Base-by-base conservation (phyloP, 2,888 invertebrate genomes). In the Stenoptilia bipunctidactyla region DNA sequence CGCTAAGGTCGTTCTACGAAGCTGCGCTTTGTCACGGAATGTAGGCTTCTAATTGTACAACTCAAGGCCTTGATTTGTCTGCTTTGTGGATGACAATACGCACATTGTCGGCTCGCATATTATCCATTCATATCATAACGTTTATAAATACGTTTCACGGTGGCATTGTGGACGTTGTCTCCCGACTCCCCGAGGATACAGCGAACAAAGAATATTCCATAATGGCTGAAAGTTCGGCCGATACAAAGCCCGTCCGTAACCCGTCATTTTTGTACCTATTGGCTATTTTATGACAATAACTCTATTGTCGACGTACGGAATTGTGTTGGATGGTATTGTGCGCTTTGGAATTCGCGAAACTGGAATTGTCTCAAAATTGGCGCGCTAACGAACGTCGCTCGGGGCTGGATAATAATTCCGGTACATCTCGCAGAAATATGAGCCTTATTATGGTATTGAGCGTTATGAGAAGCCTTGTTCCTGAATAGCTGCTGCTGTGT, bases 241-340 rank as follows among this genome's bases (percentile, higher is more conserved):
- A 56, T 52, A 73, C 75, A 76, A 76, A 70, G 70, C 62, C 62
- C 51, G 56, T 57, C 66, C 66, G 64, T 71, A 80, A 82, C 82
- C 82, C 75, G 77, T 80, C 79, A 82, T 82, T 79, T 82, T 77
- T 69, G 65, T 75, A 75, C 70, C 74, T 77, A 82, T 80, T 77
- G 82, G 80, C 80, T 77, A 82, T 82, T 76, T 80, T 82, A 76
- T 66, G 69, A 83, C 77, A 82, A 82, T 77, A 73, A 67, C 61
- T 48, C 53, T 58, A 71, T 83, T 82, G 77, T 80, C 64, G 52
- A 55, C 49, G 49, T 52, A 55, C 52, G 59, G 51, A 62, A 73
- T 73, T 67, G 67, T 75, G 65, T 60, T 61, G 57, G 52, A 56
- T 53, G 45, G 66, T 58, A 73, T 79, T 77, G 69, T 72, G 60